Evolutionary conservation across 2,888 invertebrate species (phyloP).

Genomic region (Melanostoma scalare): DNA sequence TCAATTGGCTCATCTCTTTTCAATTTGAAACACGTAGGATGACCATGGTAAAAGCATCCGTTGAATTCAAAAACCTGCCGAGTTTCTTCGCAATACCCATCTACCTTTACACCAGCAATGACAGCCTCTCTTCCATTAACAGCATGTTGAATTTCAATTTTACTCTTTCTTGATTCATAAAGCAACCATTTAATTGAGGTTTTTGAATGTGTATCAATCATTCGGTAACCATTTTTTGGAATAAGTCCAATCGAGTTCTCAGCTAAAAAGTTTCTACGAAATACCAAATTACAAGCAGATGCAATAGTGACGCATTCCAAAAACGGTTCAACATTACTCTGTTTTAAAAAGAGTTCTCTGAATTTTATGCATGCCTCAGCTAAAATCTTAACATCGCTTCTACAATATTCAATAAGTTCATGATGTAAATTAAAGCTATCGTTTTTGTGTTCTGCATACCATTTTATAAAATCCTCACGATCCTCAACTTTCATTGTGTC

Average conservation of each 20-base stretch:
- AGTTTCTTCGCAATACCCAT: constrained; percentile 1
- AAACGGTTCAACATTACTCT: background rate
- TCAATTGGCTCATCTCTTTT: background rate
- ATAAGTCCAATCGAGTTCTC: too few species aligned
- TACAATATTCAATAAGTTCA: background rate
- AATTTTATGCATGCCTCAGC: constrained; percentile 5
- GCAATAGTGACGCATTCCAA: constrained; percentile 8
- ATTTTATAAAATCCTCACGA: too few species aligned
- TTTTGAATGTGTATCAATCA: too few species aligned
- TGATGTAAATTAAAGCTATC: too few species aligned
- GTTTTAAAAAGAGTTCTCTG: constrained; percentile 1
- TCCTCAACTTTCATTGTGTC: too few species aligned
- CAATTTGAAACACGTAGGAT: background rate
- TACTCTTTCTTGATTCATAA: too few species aligned
- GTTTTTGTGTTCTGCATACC: too few species aligned
- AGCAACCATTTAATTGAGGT: too few species aligned
- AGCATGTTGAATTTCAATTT: too few species aligned
- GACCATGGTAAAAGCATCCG: background rate
- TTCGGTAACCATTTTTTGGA: too few species aligned
- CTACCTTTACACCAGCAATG: background rate
- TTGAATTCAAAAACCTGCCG: background rate
- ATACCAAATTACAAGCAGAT: background rate
- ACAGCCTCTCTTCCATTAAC: background rate
- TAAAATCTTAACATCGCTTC: background rate
- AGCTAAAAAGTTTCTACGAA: background rate